Percentiles rank a stretch among this genome's conserved stretches.
Evolutionary conservation across 2,888 invertebrate species (phyloP).

Genomic region (Lochmaea capreae): DNA sequence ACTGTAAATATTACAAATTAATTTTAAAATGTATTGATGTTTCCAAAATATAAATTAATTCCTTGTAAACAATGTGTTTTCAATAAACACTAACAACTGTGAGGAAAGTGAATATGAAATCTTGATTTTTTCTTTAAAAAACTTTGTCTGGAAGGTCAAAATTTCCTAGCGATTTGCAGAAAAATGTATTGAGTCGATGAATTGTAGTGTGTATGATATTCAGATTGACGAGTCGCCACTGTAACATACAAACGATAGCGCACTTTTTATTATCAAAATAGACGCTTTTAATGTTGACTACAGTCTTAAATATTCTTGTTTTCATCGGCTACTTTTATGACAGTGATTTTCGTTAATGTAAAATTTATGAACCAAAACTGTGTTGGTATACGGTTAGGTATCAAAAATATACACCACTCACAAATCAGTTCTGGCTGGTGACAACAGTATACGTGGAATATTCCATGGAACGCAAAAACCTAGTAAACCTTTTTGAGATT

Average conservation of each 20-base stretch:
- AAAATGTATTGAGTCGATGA: no score
- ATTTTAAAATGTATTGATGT: no score
- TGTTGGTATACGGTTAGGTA: constrained; percentile 37
- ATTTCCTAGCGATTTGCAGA: no score
- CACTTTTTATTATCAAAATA: constrained; percentile 40
- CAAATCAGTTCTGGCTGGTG: constrained; percentile 21
- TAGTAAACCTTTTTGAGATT: no score
- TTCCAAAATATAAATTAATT: no score
- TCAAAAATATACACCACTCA: constrained; percentile 40
- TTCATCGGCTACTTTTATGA: constrained; percentile 47
- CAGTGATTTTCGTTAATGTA: constrained; percentile 44
- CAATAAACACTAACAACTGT: no score
- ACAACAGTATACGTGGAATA: constrained; percentile 11
- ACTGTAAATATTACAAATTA: no score
- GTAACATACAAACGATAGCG: constrained; percentile 37
- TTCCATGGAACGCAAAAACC: not conserved
- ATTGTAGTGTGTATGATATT: not conserved
- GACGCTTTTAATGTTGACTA: constrained; percentile 40
- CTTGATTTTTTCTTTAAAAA: no score
- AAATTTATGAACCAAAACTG: constrained; percentile 45
- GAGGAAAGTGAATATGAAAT: no score
- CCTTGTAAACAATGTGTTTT: no score
- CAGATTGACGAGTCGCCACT: not conserved
- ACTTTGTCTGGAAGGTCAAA: no score
- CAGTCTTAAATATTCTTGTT: constrained; percentile 43